These are phyloP conservation scores for Arion vulgaris DNA, from an alignment of 1,140 invertebrate species.

Conservation along the genomic window DNA sequence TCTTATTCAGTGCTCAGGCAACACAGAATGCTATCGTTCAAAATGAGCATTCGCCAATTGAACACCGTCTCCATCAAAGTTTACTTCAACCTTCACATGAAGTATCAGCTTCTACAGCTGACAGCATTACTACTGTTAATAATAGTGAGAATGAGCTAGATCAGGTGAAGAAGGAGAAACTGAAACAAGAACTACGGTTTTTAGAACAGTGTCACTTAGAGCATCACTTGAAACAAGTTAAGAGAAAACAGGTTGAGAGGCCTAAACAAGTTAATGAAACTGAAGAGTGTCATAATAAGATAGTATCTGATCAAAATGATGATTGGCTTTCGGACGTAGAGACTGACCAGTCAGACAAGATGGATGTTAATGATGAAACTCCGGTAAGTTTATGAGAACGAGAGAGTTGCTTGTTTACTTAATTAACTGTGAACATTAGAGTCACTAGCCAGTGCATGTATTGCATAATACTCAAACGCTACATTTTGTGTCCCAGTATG, in stretches of 20 bases:
- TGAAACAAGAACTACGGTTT: not conserved
- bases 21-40: not conserved
- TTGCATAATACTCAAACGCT: no score
- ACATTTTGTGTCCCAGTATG: no score
- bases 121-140: not conserved
- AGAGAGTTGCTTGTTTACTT: no score
- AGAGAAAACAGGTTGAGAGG: constrained; percentile 7
- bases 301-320: not conserved
- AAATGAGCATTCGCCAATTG: not conserved
- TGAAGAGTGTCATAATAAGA: not conserved
- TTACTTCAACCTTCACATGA: not conserved
- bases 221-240: constrained; percentile 12
- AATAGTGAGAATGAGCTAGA: not conserved
- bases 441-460: no score
- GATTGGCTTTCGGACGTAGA: not conserved
- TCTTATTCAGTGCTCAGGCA: not conserved
- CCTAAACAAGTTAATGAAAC: not conserved
- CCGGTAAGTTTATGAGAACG: not conserved
- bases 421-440: no score
- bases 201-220: constrained; percentile 22
- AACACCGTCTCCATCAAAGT: not conserved
- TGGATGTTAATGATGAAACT: constrained; percentile 12
- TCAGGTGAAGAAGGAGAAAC: constrained; percentile 3
- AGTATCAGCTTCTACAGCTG: not conserved
- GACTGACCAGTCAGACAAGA: not conserved